These are phyloP conservation scores for Cryptocheilus praepositus DNA, from an alignment of 2,888 invertebrate genomes.

Conservation along the genomic window DNA sequence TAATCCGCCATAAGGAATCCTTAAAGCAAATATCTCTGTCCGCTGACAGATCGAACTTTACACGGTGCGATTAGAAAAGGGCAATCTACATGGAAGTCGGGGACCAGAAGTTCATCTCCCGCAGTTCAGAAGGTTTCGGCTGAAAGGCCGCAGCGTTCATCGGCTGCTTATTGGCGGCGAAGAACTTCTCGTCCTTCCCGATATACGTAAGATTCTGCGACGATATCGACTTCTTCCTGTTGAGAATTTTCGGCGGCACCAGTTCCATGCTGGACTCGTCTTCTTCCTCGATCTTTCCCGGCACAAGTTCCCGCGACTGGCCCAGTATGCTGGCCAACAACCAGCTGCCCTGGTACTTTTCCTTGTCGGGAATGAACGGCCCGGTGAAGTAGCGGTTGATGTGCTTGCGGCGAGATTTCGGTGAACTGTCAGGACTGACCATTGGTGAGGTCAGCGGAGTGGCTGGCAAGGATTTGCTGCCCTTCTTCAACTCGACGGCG, in stretches of 20 bases:
- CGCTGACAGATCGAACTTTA: background rate
- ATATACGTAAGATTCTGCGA: conserved; percentile 70
- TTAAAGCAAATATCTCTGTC: too few relatives aligned
- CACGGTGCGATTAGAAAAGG: background rate
- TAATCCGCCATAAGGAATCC: too few relatives aligned
- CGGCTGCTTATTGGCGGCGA: conserved; percentile 63
- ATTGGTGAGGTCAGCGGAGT: conserved; percentile 82
- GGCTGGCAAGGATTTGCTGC: conserved; percentile 84
- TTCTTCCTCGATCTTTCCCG: conserved; percentile 80
- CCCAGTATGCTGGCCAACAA: conserved; percentile 81
- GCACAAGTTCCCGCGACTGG: conserved; percentile 80
- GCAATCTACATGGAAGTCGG: conserved; percentile 85
- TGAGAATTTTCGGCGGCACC: conserved; percentile 60
- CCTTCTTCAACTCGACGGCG: conserved; percentile 58
- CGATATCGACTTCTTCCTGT: conserved; percentile 72
- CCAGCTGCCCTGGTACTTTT: conserved; percentile 78
- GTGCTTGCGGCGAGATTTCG: conserved; percentile 76
- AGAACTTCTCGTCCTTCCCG: conserved; percentile 61
- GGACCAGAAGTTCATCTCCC: conserved; percentile 91
- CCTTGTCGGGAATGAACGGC: conserved; percentile 72
- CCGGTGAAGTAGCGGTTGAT: conserved; percentile 81
- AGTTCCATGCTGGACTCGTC: conserved; percentile 59
- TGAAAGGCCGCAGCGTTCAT: conserved; percentile 67
- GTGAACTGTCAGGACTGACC: conserved; percentile 78
- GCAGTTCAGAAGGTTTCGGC: conserved; percentile 82